These are phyloP conservation scores for Cyprinodon brontotheroides DNA, from an alignment of 2,113 vertebrate species.

Conservation along the genomic window DNA sequence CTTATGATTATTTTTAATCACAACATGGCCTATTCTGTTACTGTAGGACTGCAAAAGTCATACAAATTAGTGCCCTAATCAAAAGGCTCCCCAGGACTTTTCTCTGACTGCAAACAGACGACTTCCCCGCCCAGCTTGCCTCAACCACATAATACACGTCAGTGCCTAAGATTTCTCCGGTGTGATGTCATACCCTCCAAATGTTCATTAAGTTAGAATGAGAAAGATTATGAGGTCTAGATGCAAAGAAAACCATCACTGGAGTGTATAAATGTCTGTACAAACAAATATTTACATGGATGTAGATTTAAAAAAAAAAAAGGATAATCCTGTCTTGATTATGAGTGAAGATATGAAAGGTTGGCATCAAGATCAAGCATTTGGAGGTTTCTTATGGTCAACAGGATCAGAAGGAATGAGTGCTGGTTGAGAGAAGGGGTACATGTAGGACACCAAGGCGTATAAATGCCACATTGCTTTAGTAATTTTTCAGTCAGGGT, in stretches of 20 bases:
- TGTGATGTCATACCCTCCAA: slow-evolving; percentile 66
- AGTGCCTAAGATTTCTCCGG: slow-evolving; percentile 36
- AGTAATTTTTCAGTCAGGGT: slow-evolving; percentile 59
- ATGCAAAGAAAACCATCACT: slow-evolving; percentile 8
- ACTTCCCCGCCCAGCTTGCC: slow-evolving; percentile 34
- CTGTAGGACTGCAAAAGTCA: slow-evolving; percentile 43
- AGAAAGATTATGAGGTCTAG: slow-evolving; percentile 43
- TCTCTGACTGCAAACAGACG: slow-evolving; percentile 45
- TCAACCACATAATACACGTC: slow-evolving; percentile 57
- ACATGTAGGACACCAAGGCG: slow-evolving; percentile 50
- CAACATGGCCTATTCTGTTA: slow-evolving; percentile 34
- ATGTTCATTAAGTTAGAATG: slow-evolving; percentile 53
- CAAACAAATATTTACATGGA: slow-evolving; percentile 1
- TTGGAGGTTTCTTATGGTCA: slow-evolving; percentile 44
- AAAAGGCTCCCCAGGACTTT: slow-evolving; percentile 36
- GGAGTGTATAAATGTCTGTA: slow-evolving; percentile 5
- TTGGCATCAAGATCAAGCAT: slow-evolving; percentile 33
- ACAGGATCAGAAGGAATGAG: slow-evolving; percentile 58
- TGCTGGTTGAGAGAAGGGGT: slow-evolving; percentile 28
- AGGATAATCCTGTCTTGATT: slow-evolving; percentile 15
- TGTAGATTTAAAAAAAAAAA: not conserved
- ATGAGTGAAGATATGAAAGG: slow-evolving; percentile 19
- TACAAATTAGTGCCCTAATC: slow-evolving; percentile 51
- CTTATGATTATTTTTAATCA: slow-evolving; percentile 60
- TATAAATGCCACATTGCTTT: slow-evolving; percentile 61